These are phyloP conservation scores for Ctenochaetus hawaiiensis DNA, from an alignment of 2,797 vertebrate species.

Conservation along the genomic window DNA sequence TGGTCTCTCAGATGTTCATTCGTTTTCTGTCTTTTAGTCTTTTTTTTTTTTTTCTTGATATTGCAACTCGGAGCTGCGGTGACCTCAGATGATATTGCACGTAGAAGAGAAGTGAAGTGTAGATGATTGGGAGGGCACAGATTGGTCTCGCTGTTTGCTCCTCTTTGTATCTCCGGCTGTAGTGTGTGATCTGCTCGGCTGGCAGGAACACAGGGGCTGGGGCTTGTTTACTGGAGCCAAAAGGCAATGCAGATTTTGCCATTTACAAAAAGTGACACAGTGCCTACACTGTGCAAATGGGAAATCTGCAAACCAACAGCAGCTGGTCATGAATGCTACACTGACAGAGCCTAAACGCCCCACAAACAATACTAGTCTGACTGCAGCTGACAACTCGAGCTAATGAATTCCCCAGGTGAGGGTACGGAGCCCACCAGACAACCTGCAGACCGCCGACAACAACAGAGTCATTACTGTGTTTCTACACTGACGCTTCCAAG, in stretches of 20 bases:
- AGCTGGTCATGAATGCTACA: constrained; percentile 75
- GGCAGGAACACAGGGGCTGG: constrained; percentile 46
- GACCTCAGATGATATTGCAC: constrained; percentile 35
- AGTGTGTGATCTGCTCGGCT: constrained; percentile 48
- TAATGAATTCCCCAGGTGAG: constrained; percentile 72
- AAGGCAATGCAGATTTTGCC: constrained; percentile 78
- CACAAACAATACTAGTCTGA: constrained; percentile 54
- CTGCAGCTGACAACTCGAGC: constrained; percentile 48
- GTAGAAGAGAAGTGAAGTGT: constrained; percentile 52
- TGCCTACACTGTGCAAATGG: constrained; percentile 64
- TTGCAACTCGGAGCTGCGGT: too few species aligned
- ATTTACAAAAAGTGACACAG: constrained; percentile 72
- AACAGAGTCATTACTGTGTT: constrained; percentile 41
- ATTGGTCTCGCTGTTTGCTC: constrained; percentile 65
- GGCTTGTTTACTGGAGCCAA: constrained; percentile 66
- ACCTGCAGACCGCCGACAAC: constrained; percentile 54
- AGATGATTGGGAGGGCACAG: constrained; percentile 64
- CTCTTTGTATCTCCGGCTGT: constrained; percentile 58
- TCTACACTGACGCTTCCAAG: constrained; percentile 25
- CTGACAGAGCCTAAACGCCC: constrained; percentile 60
- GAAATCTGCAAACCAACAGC: constrained; percentile 73
- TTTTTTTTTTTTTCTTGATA: constrained; percentile 17
- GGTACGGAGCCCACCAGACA: constrained; percentile 34
- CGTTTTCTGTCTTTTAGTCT: constrained; percentile 49
- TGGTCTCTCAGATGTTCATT: constrained; percentile 67